These are phyloP conservation scores for Cavia aperea DNA, from an alignment of 2,113 vertebrate species.

Conservation along the genomic window DNA sequence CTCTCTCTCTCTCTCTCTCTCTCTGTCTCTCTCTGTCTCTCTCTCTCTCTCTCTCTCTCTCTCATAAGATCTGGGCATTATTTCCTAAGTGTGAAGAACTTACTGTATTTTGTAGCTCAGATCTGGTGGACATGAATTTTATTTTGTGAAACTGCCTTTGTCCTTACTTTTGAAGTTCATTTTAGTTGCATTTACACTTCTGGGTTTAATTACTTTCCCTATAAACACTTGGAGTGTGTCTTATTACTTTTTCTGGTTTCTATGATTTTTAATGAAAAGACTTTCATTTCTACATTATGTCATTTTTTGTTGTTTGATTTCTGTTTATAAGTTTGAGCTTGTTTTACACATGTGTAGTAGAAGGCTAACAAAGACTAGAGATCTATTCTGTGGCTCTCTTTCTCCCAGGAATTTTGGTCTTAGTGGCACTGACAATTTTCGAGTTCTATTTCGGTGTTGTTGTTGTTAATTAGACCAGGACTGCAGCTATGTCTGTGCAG, in stretches of 20 bases:
- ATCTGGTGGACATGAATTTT: neutral
- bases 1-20: too few relatives aligned
- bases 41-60: neutral
- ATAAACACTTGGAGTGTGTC: neutral
- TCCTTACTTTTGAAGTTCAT: neutral
- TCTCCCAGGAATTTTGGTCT: neutral
- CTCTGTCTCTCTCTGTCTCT: too few relatives aligned
- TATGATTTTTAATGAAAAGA: neutral
- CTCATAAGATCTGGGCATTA: neutral
- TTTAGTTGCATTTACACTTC: neutral
- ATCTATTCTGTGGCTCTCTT: neutral
- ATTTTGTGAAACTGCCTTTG: neutral
- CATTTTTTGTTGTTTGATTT: slow-evolving; percentile 1
- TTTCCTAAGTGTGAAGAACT: neutral
- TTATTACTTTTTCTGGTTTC: neutral
- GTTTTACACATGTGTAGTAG: neutral
- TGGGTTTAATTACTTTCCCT: neutral
- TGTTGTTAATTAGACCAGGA: neutral
- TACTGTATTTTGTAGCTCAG: neutral
- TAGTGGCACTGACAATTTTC: neutral
- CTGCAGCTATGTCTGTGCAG: neutral
- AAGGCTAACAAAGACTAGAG: neutral
- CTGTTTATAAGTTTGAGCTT: neutral
- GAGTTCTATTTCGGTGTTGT: neutral
- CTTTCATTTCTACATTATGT: neutral